Evolutionary conservation across 2,797 vertebrate genomes (phyloP).

Genomic region (Diglossa cyanea): DNA sequence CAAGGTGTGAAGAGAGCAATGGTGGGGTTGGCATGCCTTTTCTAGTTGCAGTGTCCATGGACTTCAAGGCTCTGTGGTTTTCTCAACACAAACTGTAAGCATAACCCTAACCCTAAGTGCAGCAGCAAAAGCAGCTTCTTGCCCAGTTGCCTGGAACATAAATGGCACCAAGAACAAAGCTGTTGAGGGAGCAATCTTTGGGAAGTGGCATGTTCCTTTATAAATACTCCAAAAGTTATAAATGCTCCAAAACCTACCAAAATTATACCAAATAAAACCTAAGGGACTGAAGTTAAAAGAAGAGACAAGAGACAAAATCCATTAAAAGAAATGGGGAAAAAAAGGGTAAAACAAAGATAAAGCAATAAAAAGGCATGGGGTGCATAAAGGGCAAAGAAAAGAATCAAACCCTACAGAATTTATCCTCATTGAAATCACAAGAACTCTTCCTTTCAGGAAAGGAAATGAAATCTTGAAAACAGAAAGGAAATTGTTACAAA

Average conservation of each 20-base stretch:
- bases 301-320: accelerated
- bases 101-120: accelerated
- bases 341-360: neutral
- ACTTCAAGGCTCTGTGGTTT: neutral
- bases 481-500: neutral
- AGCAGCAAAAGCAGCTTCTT: neutral
- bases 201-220: neutral
- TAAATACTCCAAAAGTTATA: neutral
- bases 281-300: neutral
- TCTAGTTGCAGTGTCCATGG: neutral
- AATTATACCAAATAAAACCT: neutral
- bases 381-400: neutral
- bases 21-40: neutral
- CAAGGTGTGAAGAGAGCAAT: neutral
- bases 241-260: neutral
- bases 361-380: neutral
- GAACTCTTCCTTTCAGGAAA: neutral
- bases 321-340: neutral
- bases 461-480: neutral
- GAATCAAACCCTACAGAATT: neutral
- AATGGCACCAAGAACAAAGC: neutral
- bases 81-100: neutral
- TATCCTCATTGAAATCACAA: neutral
- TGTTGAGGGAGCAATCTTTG: neutral
- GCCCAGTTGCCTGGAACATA: neutral